phyloP scores from a whole-genome alignment of 2,113 vertebrate genomes.

The Etia nguti region DNA sequence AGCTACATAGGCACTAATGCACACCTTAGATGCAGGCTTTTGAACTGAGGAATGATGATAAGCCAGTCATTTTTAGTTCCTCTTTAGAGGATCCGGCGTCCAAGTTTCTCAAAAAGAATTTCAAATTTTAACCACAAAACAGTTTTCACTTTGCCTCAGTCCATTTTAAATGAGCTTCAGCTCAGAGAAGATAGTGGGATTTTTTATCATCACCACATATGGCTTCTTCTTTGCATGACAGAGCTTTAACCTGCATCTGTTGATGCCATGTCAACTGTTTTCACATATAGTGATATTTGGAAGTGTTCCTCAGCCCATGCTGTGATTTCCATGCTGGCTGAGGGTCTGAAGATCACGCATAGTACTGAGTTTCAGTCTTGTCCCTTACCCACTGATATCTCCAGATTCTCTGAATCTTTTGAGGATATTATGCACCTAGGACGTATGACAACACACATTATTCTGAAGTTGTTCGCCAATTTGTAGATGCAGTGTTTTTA shows the following conservation, averaged over 20 bases:
- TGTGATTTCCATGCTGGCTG: background rate
- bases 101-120: background rate
- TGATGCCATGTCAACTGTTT: background rate
- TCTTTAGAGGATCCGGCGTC: background rate
- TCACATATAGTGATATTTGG: background rate
- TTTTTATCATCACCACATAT: background rate
- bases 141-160: background rate
- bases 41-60: background rate
- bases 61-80: rapidly evolving
- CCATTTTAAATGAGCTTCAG: background rate
- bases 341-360: background rate
- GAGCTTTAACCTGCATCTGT: background rate
- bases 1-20: background rate
- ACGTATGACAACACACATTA: background rate
- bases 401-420: background rate
- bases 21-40: background rate
- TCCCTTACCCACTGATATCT: background rate
- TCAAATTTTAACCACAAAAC: background rate
- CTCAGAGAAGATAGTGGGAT: background rate
- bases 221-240: background rate
- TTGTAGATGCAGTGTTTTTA: background rate
- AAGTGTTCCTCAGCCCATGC: background rate
- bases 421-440: background rate
- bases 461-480: background rate
- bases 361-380: background rate